phyloP scores from a whole-genome alignment of 1,140 invertebrate species.

The Anthonomus grandis region DNA sequence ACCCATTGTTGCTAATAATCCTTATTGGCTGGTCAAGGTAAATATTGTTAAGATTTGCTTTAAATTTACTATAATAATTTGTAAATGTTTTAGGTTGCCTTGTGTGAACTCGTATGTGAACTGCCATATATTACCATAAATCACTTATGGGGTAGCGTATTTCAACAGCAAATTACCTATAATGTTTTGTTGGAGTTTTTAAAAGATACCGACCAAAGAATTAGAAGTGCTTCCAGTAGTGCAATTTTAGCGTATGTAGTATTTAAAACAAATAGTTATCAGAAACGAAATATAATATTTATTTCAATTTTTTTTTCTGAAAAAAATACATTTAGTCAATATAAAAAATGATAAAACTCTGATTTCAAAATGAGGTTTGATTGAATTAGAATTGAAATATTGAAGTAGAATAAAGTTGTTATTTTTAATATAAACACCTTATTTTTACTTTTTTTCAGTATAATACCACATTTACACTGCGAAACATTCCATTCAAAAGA shows the following conservation, averaged over 20 bases:
- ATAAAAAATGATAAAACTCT: too few species aligned
- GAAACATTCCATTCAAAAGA: constrained; percentile 45
- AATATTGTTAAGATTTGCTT: not conserved
- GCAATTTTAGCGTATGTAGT: constrained; percentile 65
- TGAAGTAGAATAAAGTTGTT: too few species aligned
- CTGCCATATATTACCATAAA: constrained; percentile 58
- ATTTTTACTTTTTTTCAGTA: constrained; percentile 45
- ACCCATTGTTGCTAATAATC: constrained; percentile 64
- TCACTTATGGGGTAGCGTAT: constrained; percentile 49
- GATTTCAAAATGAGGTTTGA: too few species aligned
- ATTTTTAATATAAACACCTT: constrained; percentile 6
- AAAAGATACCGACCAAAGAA: constrained; percentile 73
- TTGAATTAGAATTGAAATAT: too few species aligned
- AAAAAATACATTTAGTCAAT: too few species aligned
- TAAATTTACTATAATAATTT: not conserved
- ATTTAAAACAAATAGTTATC: too few species aligned
- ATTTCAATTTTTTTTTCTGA: too few species aligned
- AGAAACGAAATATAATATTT: too few species aligned
- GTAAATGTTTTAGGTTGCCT: constrained; percentile 49
- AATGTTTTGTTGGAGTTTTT: constrained; percentile 62
- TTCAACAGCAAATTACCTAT: constrained; percentile 62
- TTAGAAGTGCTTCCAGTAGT: constrained; percentile 66
- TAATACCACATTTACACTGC: constrained; percentile 52
- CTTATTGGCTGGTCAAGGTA: constrained; percentile 86
- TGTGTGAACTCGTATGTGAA: constrained; percentile 59